Evolutionary conservation across 2,113 vertebrate species (phyloP).

Genomic region (Machaerirhynchus nigripectus): DNA sequence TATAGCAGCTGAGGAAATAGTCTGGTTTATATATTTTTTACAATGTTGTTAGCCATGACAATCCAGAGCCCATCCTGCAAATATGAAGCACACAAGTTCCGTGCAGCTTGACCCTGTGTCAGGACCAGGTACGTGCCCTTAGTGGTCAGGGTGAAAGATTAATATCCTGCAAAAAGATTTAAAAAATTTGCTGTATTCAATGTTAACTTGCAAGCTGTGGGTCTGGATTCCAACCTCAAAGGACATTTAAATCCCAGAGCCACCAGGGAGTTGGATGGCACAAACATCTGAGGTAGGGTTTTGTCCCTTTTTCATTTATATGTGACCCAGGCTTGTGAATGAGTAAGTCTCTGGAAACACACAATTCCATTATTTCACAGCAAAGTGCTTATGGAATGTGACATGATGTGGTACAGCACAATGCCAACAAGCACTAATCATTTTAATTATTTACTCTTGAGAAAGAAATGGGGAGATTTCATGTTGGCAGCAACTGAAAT

Average conservation of each 20-base stretch:
- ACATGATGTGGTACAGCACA: not conserved
- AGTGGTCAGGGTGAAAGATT: not conserved
- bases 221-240: not conserved
- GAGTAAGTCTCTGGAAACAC: not conserved
- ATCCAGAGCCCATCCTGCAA: not conserved
- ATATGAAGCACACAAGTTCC: not conserved
- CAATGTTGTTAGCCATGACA: not conserved
- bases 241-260: not conserved
- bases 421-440: not conserved
- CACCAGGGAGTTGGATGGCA: not conserved
- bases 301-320: not conserved
- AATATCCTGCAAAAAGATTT: not conserved
- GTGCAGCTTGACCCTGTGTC: rapidly evolving
- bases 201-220: not conserved
- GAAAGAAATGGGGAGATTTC: not conserved
- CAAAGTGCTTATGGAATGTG: not conserved
- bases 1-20: not conserved
- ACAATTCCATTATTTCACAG: not conserved
- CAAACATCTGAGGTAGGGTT: not conserved
- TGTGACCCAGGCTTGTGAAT: not conserved
- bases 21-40: not conserved
- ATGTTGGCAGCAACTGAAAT: not conserved
- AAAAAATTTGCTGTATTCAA: not conserved
- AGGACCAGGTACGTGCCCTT: not conserved
- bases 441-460: constrained; percentile 21